Percentiles rank a stretch among this genome's conserved stretches.
Conservation (phyloP, 2,888 invertebrate genomes). For the Uropetala carovei region DNA sequence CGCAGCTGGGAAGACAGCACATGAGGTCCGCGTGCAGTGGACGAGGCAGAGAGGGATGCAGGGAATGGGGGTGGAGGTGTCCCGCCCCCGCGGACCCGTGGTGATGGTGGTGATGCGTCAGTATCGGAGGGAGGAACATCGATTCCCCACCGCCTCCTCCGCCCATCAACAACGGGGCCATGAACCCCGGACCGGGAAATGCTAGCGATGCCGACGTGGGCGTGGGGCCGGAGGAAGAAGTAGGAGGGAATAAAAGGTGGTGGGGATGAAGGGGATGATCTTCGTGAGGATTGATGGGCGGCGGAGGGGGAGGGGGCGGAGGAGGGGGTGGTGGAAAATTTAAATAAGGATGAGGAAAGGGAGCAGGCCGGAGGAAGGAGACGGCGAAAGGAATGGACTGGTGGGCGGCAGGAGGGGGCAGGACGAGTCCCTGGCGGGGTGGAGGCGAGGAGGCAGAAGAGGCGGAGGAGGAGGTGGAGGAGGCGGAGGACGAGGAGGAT, state of each 20-base stretch:
- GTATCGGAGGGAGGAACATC: background rate
- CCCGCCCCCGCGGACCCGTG: background rate
- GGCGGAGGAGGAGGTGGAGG: background rate
- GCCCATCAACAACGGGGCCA: background rate
- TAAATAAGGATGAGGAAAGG: background rate
- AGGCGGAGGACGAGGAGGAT: background rate
- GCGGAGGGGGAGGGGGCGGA: background rate
- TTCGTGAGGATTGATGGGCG: background rate
- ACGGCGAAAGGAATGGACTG: background rate
- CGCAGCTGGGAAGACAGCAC: constrained; percentile 2
- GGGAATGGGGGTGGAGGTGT: background rate
- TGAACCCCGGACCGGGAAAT: constrained; percentile 12
- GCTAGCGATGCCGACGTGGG: background rate
- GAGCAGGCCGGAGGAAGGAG: background rate
- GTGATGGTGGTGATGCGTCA: background rate
- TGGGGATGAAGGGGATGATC: background rate
- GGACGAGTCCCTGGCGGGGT: background rate
- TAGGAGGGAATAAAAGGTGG: background rate
- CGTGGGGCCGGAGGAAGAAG: background rate
- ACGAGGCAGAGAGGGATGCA: background rate
- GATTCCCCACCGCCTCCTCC: background rate
- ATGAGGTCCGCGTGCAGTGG: background rate
- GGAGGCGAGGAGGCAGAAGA: background rate
- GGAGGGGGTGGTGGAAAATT: background rate
- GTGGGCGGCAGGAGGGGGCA: background rate